Conservation (phyloP, 2,888 invertebrate species). For the Melanostoma scalare region DNA sequence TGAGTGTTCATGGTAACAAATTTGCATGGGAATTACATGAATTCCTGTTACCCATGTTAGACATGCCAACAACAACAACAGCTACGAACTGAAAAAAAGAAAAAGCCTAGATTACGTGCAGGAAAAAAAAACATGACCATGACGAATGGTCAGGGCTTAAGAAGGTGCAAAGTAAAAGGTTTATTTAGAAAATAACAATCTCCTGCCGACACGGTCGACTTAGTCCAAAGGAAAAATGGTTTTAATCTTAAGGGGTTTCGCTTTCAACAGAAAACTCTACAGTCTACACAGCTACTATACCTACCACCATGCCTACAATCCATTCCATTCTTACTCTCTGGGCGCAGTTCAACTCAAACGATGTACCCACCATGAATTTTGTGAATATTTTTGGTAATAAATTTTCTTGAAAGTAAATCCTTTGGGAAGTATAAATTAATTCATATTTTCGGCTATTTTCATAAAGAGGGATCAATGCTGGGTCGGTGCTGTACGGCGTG, state of each 20-base stretch:
- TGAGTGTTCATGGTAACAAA: conserved; percentile 39
- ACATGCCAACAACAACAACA: conserved; percentile 26
- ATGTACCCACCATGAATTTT: conserved; percentile 5
- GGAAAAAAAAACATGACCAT: conserved; percentile 32
- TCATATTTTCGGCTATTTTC: conserved; percentile 23
- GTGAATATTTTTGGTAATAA: conserved; percentile 40
- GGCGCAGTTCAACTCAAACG: too few species aligned
- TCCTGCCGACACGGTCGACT: conserved; percentile 34
- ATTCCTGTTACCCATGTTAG: conserved; percentile 30
- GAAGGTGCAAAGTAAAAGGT: conserved; percentile 33
- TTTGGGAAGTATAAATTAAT: conserved; percentile 45
- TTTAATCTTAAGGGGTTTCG: conserved; percentile 15
- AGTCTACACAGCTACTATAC: not conserved
- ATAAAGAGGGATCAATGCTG: conserved; percentile 23
- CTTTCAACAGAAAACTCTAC: conserved; percentile 20
- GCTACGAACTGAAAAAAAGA: not conserved
- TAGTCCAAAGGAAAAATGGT: conserved; percentile 5
- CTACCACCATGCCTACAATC: too few species aligned
- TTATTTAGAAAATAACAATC: conserved; percentile 45
- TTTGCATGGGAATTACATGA: conserved; percentile 30
- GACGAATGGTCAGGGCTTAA: conserved; percentile 57
- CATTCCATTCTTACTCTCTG: too few species aligned
- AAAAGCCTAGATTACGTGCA: conserved; percentile 36
- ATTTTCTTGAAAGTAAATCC: conserved; percentile 20
- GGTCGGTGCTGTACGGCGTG: too few species aligned